Conservation (phyloP, 2,888 invertebrate genomes). For the Pterostichus niger region DNA sequence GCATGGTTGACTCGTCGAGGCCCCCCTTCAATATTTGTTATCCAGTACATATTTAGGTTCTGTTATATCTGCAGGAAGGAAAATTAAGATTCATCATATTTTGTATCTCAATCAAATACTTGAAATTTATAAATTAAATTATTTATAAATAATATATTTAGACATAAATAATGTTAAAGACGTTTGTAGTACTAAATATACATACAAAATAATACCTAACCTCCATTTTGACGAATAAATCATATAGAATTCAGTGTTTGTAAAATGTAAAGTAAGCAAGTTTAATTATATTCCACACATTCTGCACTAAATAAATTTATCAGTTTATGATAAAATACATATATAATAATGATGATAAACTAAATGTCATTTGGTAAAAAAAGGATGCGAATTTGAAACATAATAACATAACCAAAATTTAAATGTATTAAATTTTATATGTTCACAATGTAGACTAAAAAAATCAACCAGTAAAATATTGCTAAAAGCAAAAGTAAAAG, state of each 20-base stretch:
- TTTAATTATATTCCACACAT: slow-evolving; percentile 19
- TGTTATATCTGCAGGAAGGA: slow-evolving; percentile 16
- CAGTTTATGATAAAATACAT: not conserved
- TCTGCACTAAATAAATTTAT: slow-evolving; percentile 27
- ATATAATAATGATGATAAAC: not conserved
- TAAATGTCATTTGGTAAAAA: slow-evolving; percentile 17
- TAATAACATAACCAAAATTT: slow-evolving; percentile 47
- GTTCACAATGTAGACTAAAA: slow-evolving; percentile 17
- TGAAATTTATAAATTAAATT: slow-evolving; percentile 13
- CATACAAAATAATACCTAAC: slow-evolving; percentile 51
- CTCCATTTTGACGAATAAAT: slow-evolving; percentile 42
- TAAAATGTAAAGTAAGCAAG: slow-evolving; percentile 41
- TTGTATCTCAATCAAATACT: slow-evolving; percentile 12
- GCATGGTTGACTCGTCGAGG: slow-evolving; percentile 95
- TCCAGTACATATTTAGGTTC: slow-evolving; percentile 86
- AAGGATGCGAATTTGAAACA: slow-evolving; percentile 7
- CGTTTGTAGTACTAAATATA: slow-evolving; percentile 14
- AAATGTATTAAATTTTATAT: slow-evolving; percentile 16
- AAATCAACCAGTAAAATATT: not conserved
- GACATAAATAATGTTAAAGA: not conserved
- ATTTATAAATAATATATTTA: slow-evolving; percentile 4
- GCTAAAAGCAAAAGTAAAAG: not conserved
- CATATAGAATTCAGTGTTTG: slow-evolving; percentile 21
- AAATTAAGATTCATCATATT: not conserved
- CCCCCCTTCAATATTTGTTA: slow-evolving; percentile 92